Conservation (phyloP, 2,888 invertebrate species). For the Eilema griseolum region DNA sequence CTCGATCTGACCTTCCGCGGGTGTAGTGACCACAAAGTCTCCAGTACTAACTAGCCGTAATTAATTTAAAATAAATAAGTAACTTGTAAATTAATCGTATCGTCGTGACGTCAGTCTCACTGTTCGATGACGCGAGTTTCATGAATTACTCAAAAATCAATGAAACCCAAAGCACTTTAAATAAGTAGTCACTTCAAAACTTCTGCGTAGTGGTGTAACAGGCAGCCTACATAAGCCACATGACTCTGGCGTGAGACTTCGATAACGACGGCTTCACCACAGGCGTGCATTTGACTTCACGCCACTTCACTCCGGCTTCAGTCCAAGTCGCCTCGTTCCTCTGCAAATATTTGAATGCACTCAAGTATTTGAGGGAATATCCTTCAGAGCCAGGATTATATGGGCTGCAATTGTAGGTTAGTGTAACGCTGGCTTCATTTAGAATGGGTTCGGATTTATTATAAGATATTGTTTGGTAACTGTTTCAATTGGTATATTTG, state of each 20-base stretch:
- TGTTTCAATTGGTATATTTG: neutral
- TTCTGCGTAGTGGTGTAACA: conserved; percentile 18
- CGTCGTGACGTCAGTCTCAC: no score
- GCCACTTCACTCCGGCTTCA: conserved; percentile 40
- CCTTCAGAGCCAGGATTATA: conserved; percentile 33
- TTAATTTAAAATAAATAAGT: no score
- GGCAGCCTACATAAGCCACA: conserved; percentile 31
- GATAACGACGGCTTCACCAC: conserved; percentile 49
- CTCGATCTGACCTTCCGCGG: no score
- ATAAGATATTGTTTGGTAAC: neutral
- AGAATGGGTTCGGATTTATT: conserved; percentile 11
- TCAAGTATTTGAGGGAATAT: conserved; percentile 41
- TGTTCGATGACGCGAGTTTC: no score
- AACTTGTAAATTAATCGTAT: no score
- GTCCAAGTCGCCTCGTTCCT: conserved; percentile 38
- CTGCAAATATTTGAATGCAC: conserved; percentile 51
- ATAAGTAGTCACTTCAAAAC: no score
- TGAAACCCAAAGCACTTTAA: no score
- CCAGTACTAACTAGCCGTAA: no score
- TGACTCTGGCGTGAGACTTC: conserved; percentile 42
- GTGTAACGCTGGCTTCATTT: conserved; percentile 27
- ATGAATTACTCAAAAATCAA: no score
- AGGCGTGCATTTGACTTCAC: conserved; percentile 49
- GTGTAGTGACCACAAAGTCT: no score
- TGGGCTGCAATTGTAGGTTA: conserved; percentile 30